These are phyloP conservation scores for Pseudomyrmex concolor DNA, from an alignment of 1,140 invertebrate genomes.

Conservation along the genomic window DNA sequence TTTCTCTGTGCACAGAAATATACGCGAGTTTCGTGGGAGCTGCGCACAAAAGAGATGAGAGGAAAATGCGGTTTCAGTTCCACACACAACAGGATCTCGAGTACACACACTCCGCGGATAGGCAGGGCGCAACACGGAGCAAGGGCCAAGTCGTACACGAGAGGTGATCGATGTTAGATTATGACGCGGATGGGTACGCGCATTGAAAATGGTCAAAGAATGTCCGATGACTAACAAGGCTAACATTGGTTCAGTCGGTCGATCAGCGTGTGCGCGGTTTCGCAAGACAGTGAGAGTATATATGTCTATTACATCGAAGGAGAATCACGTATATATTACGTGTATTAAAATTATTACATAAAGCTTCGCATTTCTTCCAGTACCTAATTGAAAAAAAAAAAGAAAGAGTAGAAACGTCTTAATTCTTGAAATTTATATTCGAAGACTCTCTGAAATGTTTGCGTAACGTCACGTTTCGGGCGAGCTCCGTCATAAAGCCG, in stretches of 20 bases:
- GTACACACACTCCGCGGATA: constrained; percentile 43
- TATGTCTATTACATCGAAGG: neutral
- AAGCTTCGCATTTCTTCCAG: no score
- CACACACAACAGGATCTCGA: constrained; percentile 49
- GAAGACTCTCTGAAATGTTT: neutral
- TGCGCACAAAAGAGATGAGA: constrained; percentile 36
- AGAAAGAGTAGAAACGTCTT: no score
- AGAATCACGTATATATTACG: neutral
- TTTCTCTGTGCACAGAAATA: constrained; percentile 48
- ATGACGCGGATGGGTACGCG: constrained; percentile 60
- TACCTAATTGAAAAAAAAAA: no score
- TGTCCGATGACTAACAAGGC: constrained; percentile 71
- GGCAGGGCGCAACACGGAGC: neutral
- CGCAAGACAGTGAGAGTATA: constrained; percentile 23
- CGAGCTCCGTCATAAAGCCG: neutral
- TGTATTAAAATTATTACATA: neutral
- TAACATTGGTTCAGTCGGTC: constrained; percentile 65
- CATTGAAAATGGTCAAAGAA: constrained; percentile 69
- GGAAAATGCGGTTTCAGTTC: constrained; percentile 36
- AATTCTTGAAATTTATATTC: neutral
- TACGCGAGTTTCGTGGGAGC: constrained; percentile 61
- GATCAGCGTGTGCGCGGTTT: constrained; percentile 49
- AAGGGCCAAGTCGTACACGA: constrained; percentile 61
- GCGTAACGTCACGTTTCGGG: neutral
- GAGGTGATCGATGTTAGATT: constrained; percentile 75